Conservation (phyloP, 2,888 invertebrate species). For the Rhamphomyia laevipes region DNA sequence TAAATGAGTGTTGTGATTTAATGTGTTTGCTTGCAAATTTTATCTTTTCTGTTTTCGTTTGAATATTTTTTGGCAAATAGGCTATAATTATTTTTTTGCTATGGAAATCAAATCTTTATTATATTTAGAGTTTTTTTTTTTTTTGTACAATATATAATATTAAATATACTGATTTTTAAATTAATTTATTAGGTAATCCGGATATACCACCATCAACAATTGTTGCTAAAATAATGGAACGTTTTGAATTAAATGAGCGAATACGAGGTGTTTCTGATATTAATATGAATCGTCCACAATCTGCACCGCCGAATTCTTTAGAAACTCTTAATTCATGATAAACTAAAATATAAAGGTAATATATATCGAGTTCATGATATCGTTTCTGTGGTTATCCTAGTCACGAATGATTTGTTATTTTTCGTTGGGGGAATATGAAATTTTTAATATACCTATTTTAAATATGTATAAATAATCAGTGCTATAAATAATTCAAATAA, state of each 20-base stretch:
- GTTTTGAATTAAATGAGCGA: constrained; percentile 47
- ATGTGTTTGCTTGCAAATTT: no score
- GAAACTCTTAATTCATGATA: not conserved
- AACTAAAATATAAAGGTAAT: no score
- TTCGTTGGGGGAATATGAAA: no score
- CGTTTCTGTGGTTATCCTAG: no score
- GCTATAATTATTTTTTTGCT: not conserved
- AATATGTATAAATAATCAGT: no score
- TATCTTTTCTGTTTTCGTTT: no score
- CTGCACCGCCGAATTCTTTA: constrained; percentile 14
- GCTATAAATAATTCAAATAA: no score
- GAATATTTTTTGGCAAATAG: no score
- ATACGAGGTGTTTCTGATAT: constrained; percentile 16
- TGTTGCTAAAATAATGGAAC: constrained; percentile 69
- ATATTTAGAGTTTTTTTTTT: not conserved
- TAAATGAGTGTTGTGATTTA: no score
- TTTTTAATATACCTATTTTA: no score
- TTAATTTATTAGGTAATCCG: constrained; percentile 49
- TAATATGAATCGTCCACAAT: constrained; percentile 15
- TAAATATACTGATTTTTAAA: not conserved
- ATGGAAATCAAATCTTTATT: not conserved
- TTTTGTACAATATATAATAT: constrained; percentile 9
- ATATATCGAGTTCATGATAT: no score
- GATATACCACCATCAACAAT: constrained; percentile 68
- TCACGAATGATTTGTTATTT: no score